Percentiles rank a stretch among this genome's conserved stretches.
These are phyloP conservation scores for Micromys minutus DNA, from an alignment of 2,113 vertebrate species.

Conservation along the genomic window DNA sequence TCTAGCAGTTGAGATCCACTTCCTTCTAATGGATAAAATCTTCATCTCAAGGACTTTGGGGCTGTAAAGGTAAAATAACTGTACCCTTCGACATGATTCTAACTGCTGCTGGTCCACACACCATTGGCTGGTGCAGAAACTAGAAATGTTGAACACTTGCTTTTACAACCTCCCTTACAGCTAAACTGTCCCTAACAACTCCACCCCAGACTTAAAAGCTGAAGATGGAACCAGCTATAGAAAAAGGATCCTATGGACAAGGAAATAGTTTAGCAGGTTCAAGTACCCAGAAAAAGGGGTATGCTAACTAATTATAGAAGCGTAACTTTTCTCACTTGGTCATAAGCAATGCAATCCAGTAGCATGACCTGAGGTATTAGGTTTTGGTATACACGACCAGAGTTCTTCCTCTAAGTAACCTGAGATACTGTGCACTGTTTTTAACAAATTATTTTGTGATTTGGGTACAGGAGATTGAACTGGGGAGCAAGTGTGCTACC, in stretches of 20 bases:
- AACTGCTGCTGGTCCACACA: not conserved
- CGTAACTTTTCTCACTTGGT: not conserved
- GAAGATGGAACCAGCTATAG: not conserved
- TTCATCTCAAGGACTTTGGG: not conserved
- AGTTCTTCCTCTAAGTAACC: not conserved
- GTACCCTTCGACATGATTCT: not conserved
- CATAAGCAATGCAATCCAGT: not conserved
- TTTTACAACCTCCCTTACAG: not conserved
- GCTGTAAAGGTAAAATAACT: conserved; percentile 4
- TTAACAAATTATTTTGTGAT: not conserved
- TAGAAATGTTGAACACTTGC: not conserved
- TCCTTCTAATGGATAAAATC: conserved; percentile 24
- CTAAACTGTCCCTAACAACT: not conserved
- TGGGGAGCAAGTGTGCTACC: not conserved
- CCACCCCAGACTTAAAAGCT: not conserved
- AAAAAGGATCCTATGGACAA: not conserved
- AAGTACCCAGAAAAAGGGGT: not conserved
- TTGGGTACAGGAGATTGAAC: not conserved
- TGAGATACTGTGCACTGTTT: not conserved
- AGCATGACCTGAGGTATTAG: not conserved
- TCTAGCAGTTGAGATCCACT: not conserved
- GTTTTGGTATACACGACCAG: not conserved
- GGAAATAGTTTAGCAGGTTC: not conserved
- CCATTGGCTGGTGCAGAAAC: not conserved
- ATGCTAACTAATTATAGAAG: not conserved